A percentile compares a stretch with the other conserved stretches of the same genome.
phyloP scores from a whole-genome alignment of 2,888 invertebrate genomes.

The Limnephilus rhombicus region DNA sequence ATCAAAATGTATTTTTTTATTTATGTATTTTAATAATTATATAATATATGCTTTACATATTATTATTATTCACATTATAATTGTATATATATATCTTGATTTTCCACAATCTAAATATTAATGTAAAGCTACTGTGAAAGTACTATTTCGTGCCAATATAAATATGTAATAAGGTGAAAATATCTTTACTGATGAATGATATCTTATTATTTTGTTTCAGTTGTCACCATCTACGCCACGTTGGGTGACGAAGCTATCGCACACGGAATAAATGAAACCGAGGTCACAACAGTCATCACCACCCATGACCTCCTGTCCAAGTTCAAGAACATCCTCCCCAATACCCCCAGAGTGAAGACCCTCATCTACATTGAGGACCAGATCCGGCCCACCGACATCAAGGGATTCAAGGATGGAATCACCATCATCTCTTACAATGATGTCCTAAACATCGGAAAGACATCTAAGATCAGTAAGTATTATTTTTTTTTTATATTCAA shows the following conservation, averaged over 20 bases:
- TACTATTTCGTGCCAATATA: background rate
- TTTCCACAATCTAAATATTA: background rate
- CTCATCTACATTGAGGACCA: conserved; percentile 94
- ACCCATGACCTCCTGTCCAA: conserved; percentile 94
- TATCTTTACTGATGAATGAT: background rate
- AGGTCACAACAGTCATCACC: conserved; percentile 95
- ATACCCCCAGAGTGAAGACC: conserved; percentile 86
- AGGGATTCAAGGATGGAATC: conserved; percentile 85
- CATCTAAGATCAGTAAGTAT: conserved; percentile 72
- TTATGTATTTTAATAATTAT: too few species aligned
- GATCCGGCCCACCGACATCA: conserved; percentile 83
- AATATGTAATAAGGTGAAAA: background rate
- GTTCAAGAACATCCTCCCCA: conserved; percentile 86
- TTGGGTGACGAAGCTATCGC: conserved; percentile 97
- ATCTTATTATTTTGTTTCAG: conserved; percentile 71
- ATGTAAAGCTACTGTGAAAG: background rate
- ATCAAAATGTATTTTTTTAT: background rate
- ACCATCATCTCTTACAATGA: conserved; percentile 86
- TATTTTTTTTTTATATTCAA: background rate
- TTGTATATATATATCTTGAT: background rate
- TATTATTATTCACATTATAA: too few species aligned
- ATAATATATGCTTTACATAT: too few species aligned
- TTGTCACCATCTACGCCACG: conserved; percentile 98
- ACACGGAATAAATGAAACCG: conserved; percentile 98
- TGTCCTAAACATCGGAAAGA: conserved; percentile 71